These are phyloP conservation scores for Muricea muricata DNA, from an alignment of 92 coral and sea anemone species.

Conservation along the genomic window DNA sequence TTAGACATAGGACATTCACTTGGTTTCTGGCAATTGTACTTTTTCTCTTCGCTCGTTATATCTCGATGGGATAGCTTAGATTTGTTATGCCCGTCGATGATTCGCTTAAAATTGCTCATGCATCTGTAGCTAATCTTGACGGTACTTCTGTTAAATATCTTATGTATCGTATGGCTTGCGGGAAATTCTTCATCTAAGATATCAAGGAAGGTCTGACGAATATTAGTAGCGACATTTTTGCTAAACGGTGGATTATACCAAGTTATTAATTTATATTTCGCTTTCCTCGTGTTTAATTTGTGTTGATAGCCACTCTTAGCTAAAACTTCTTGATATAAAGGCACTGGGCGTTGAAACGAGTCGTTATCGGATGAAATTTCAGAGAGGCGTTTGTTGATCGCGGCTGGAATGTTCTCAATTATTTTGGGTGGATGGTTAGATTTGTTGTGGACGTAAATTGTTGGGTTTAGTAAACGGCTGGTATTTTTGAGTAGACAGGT, in stretches of 20 bases:
- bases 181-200: slow-evolving; percentile 33
- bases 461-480: slow-evolving; percentile 37
- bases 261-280: neutral
- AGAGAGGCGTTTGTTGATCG: slow-evolving; percentile 55
- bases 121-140: slow-evolving; percentile 46
- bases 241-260: slow-evolving; percentile 35
- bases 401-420: slow-evolving; percentile 14
- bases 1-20: slow-evolving; percentile 14
- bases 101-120: slow-evolving; percentile 22
- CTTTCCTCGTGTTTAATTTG: neutral
- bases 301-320: neutral
- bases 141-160: slow-evolving; percentile 15
- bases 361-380: slow-evolving; percentile 44
- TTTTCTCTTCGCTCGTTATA: neutral
- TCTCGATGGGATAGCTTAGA: neutral
- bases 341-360: slow-evolving; percentile 34
- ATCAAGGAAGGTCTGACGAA: slow-evolving; percentile 4
- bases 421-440: slow-evolving; percentile 27
- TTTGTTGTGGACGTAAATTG: slow-evolving; percentile 41
- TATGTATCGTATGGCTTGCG: slow-evolving; percentile 13
- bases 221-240: slow-evolving; percentile 7
- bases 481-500: slow-evolving; percentile 18
- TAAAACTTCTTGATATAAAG: slow-evolving; percentile 39
- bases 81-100: slow-evolving; percentile 38
- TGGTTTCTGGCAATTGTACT: slow-evolving; percentile 24